Conservation (phyloP, 2,888 invertebrate species). For the Thyatira batis region DNA sequence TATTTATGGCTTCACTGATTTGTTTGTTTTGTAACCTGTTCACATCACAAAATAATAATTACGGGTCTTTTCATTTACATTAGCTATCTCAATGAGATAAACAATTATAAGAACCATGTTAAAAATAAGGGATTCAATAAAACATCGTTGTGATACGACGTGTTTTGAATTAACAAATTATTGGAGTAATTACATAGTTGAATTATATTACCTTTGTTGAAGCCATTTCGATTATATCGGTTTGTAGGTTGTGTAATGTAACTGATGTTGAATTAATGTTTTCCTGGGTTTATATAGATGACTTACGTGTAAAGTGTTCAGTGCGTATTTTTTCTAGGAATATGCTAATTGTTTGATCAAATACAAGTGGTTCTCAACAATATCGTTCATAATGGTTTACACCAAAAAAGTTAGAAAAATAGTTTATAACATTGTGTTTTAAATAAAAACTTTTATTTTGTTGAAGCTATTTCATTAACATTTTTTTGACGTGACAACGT, state of each 20-base stretch:
- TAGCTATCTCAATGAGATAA: neutral
- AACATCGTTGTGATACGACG: too few relatives aligned
- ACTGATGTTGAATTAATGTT: neutral
- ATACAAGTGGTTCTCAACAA: slow-evolving; percentile 2
- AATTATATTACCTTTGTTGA: slow-evolving; percentile 14
- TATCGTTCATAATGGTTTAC: neutral
- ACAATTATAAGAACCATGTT: neutral
- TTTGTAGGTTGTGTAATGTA: neutral
- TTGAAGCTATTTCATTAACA: too few relatives aligned
- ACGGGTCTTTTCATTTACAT: neutral
- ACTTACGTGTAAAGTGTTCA: slow-evolving; percentile 20
- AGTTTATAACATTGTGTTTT: neutral
- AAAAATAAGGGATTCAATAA: neutral
- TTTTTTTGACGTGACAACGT: too few relatives aligned
- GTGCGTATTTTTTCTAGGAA: slow-evolving; percentile 13
- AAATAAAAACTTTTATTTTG: neutral
- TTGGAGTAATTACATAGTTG: too few relatives aligned
- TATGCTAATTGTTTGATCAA: slow-evolving; percentile 16
- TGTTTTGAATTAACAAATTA: too few relatives aligned
- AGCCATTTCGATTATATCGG: slow-evolving; percentile 10
- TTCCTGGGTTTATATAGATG: slow-evolving; percentile 4
- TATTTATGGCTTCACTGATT: neutral
- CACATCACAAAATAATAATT: neutral
- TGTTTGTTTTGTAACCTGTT: neutral
- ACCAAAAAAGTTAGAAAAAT: neutral